Conservation (phyloP, 2,113 vertebrate species). For the Chaetops frenatus region DNA sequence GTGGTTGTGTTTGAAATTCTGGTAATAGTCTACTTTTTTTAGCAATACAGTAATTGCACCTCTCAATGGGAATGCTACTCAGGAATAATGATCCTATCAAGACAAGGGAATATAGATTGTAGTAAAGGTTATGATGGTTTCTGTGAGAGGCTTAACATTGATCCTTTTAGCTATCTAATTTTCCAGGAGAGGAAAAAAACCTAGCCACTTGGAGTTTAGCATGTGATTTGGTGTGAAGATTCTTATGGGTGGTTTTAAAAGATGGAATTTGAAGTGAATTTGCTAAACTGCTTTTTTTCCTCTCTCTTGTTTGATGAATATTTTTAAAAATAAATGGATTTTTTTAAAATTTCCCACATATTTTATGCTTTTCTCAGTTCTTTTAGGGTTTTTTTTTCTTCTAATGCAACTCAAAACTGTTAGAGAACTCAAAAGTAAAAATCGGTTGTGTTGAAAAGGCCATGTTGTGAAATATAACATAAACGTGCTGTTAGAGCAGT, state of each 20-base stretch:
- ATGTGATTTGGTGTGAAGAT: neutral
- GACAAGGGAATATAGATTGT: slow-evolving; percentile 1
- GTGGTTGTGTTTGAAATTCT: neutral
- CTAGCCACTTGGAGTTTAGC: neutral
- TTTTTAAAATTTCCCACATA: slow-evolving; percentile 11
- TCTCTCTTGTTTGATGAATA: neutral
- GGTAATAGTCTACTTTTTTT: slow-evolving; percentile 4
- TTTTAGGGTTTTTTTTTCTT: neutral
- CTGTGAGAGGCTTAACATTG: slow-evolving; percentile 14
- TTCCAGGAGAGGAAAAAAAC: neutral
- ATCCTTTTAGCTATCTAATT: slow-evolving; percentile 5
- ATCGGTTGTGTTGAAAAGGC: neutral
- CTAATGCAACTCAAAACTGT: slow-evolving; percentile 5
- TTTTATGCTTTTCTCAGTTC: neutral
- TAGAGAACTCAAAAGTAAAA: slow-evolving; percentile 28
- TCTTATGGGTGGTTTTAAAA: neutral
- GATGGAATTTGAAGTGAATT: neutral
- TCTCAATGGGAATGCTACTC: neutral
- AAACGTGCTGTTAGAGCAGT: neutral
- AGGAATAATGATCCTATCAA: slow-evolving; percentile 3
- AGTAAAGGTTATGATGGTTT: slow-evolving; percentile 36
- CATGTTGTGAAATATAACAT: neutral
- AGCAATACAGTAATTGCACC: slow-evolving; percentile 2
- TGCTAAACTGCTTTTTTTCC: neutral
- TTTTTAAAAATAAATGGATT: neutral